Percentiles rank a stretch among this genome's conserved stretches.
These are phyloP conservation scores for Sitobion miscanthi DNA, from an alignment of 1,140 invertebrate genomes.

Conservation along the genomic window DNA sequence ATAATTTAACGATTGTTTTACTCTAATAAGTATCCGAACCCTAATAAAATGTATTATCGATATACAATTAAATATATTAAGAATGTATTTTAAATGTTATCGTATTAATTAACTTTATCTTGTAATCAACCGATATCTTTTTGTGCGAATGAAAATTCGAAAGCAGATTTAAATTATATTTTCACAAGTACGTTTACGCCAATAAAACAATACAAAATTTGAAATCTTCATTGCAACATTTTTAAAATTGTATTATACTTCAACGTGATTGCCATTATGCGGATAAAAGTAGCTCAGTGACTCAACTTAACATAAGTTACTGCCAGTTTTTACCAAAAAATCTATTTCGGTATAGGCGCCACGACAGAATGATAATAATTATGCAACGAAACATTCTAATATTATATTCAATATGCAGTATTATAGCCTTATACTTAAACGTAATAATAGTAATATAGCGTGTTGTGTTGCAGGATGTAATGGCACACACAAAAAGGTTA, in stretches of 20 bases:
- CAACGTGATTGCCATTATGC: background rate
- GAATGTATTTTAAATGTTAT: background rate
- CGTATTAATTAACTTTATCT: background rate
- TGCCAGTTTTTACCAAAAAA: background rate
- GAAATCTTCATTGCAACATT: background rate
- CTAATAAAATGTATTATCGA: background rate
- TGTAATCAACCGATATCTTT: background rate
- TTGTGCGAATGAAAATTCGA: background rate
- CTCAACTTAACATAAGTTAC: background rate
- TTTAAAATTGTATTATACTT: background rate
- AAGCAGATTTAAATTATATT: background rate
- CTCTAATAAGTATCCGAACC: background rate
- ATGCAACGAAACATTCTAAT: background rate
- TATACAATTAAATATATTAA: background rate
- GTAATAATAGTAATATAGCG: background rate
- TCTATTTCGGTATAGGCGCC: background rate
- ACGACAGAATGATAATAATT: background rate
- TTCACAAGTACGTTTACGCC: background rate
- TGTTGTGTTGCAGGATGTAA: background rate
- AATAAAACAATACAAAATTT: background rate
- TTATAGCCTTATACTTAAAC: background rate
- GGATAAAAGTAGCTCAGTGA: background rate
- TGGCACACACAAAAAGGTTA: conserved; percentile 29
- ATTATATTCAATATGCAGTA: too few species aligned
- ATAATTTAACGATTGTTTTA: background rate